These are phyloP conservation scores for Chloropsis hardwickii DNA, from an alignment of 2,113 vertebrate genomes.

Conservation along the genomic window DNA sequence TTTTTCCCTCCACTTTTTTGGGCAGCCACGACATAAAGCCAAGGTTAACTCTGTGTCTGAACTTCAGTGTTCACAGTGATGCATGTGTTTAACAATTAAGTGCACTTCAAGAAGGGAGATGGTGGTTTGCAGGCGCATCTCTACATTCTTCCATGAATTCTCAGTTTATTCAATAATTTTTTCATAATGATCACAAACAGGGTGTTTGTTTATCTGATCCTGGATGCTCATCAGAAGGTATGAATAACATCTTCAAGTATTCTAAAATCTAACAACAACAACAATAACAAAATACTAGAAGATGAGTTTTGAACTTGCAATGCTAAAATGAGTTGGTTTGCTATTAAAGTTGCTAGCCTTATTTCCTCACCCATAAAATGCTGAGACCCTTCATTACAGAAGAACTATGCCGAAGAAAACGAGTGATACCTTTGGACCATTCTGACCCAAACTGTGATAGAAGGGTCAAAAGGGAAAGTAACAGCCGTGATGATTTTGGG, in stretches of 20 bases:
- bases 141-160: background rate
- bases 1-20: background rate
- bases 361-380: background rate
- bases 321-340: background rate
- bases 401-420: background rate
- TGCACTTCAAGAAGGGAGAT: background rate
- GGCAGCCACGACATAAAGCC: background rate
- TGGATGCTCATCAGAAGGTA: background rate
- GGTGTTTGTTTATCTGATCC: background rate
- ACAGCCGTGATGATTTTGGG: rapidly evolving
- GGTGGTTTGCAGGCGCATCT: background rate
- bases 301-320: background rate
- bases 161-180: background rate
- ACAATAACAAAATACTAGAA: background rate
- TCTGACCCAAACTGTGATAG: background rate
- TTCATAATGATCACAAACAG: background rate
- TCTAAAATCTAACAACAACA: background rate
- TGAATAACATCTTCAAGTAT: background rate
- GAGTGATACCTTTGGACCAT: background rate
- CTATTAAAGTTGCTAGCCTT: background rate
- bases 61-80: background rate
- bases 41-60: background rate
- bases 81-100: background rate
- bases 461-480: background rate
- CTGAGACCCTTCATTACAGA: background rate